Conservation (phyloP, 2,113 vertebrate species). For the Tetrax tetrax region DNA sequence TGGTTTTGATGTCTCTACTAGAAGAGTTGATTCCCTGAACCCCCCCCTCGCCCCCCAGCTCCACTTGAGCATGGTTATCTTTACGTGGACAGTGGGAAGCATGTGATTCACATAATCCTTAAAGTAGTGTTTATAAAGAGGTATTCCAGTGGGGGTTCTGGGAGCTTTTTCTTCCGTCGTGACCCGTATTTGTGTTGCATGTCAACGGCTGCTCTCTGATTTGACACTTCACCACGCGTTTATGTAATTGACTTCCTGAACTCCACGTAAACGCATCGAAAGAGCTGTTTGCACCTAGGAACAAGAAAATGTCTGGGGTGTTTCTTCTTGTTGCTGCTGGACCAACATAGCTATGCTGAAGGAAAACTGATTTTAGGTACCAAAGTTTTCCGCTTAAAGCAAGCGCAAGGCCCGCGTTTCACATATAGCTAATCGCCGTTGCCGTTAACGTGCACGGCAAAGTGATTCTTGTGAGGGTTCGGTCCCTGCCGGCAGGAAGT, state of each 20-base stretch:
- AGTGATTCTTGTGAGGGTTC: not conserved
- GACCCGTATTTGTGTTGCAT: not conserved
- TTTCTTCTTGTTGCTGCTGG: not conserved
- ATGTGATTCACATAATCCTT: not conserved
- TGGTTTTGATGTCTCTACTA: not conserved
- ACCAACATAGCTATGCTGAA: not conserved
- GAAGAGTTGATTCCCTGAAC: not conserved
- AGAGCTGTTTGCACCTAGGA: not conserved
- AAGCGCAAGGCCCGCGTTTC: not conserved
- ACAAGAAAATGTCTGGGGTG: not conserved
- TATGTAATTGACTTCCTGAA: not conserved
- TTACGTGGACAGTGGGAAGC: not conserved
- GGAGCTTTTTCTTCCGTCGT: not conserved
- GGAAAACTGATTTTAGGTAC: not conserved
- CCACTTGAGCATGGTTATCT: not conserved
- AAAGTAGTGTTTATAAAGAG: not conserved
- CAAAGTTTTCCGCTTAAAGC: not conserved
- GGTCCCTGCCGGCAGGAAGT: not conserved
- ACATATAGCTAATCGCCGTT: not conserved
- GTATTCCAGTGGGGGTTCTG: not conserved
- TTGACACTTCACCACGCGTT: constrained; percentile 1
- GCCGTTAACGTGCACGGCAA: not conserved
- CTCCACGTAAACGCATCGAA: not conserved
- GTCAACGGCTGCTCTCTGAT: not conserved
- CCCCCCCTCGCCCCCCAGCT: not conserved